These are phyloP conservation scores for Drosophila mimica DNA, from an alignment of 2,888 invertebrate genomes.

Conservation along the genomic window DNA sequence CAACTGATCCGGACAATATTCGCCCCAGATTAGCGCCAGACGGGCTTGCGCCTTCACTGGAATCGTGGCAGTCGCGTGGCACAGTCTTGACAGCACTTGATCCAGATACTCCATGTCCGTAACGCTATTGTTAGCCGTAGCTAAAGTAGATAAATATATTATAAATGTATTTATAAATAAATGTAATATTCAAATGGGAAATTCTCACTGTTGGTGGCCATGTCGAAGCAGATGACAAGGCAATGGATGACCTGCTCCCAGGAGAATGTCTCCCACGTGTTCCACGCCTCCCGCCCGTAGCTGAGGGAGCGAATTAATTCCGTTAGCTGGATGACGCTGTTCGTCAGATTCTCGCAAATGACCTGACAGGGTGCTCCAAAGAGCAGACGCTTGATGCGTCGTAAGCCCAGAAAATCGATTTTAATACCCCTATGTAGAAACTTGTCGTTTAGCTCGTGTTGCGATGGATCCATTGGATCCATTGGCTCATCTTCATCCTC, in stretches of 20 bases:
- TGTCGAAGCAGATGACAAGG: conserved; percentile 91
- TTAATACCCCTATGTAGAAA: conserved; percentile 69
- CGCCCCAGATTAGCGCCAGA: conserved; percentile 92
- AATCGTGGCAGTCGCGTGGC: conserved; percentile 91
- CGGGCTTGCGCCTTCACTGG: conserved; percentile 91
- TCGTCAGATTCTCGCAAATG: conserved; percentile 81
- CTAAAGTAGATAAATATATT: neutral
- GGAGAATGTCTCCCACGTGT: conserved; percentile 1
- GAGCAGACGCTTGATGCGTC: conserved; percentile 86
- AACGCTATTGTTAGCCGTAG: conserved; percentile 78
- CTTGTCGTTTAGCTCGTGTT: conserved; percentile 24
- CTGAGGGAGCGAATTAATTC: conserved; percentile 70
- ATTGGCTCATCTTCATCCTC: conserved; percentile 67
- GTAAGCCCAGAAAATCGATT: conserved; percentile 87
- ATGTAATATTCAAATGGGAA: neutral
- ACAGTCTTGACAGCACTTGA: conserved; percentile 91
- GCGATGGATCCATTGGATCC: conserved; percentile 58
- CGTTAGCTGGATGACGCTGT: conserved; percentile 69
- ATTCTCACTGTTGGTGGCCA: conserved; percentile 88
- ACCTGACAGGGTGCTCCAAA: conserved; percentile 69
- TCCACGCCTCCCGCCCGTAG: conserved; percentile 47
- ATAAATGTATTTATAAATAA: neutral
- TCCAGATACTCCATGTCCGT: conserved; percentile 93
- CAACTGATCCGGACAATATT: conserved; percentile 88
- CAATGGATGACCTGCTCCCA: conserved; percentile 85